Base-by-base conservation (phyloP, 1,140 invertebrate species). In the Temnothorax curvispinosus region DNA sequence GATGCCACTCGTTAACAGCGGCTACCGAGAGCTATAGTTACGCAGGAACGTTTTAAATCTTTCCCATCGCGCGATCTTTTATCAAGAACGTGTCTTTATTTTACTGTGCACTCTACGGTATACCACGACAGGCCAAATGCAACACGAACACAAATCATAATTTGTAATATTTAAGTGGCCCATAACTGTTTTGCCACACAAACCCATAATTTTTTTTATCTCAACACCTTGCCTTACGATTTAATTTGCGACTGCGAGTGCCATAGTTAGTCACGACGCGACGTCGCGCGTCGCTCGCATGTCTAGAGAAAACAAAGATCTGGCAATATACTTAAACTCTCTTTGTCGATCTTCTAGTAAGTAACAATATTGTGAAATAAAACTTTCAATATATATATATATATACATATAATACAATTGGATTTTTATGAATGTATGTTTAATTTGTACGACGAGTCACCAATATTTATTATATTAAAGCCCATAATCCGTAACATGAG, bases 1-100 rank as follows among this genome's bases (percentile, higher is more conserved):
- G 88, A 93, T 93, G 91, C 81, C 67, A 92, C 91, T 93, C 92
- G 91, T 93, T 93, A 91, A 90, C 88, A 86, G 78, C 84, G 77
- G 75, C 54, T 86, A 65, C 75, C 64, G 56, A 50, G 69, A 44
- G 38, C 84, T 71, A 81, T 41, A 72, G n/a, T 52, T 87, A 87
- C 65, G 77, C 62, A 65, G 32, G 56, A 18, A 27, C 38, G 38
- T 71, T 81, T 81, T 81, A 54, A 56, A 44, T 54, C 38, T 71
- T 54, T n/a, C 50, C 15, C 15, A 13, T 44, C 18, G 62, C 27
- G 77, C 65, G 15, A 27, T 27, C 27, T 35, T 71, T 56, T 50
- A 41, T 81, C 64, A 71, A 52, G 60, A 18, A 21, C 27, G 0
- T 15, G 15, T n/a, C n/a, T 76, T 58, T 15, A 60, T 0, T 60